These are phyloP conservation scores for Celastrina argiolus DNA, from an alignment of 2,888 invertebrate genomes.

Conservation along the genomic window DNA sequence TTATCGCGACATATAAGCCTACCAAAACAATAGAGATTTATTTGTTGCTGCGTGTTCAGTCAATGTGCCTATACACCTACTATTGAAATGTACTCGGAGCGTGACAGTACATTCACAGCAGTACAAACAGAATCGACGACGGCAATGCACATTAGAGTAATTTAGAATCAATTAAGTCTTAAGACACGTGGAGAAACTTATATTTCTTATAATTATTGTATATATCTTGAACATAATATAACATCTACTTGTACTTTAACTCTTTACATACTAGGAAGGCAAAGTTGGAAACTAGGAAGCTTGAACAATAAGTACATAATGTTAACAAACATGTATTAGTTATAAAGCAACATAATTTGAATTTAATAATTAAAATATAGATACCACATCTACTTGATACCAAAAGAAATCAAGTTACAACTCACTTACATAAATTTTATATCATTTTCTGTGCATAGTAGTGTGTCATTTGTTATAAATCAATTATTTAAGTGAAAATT, in stretches of 20 bases:
- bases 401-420: too few species aligned
- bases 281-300: background rate
- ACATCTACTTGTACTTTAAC: background rate
- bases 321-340: too few species aligned
- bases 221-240: background rate
- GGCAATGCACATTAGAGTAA: background rate
- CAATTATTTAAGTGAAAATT: too few species aligned
- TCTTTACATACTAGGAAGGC: background rate
- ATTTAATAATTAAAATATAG: too few species aligned
- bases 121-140: constrained; percentile 6
- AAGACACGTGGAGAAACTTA: background rate
- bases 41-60: too few species aligned
- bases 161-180: background rate
- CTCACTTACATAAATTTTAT: background rate
- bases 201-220: background rate
- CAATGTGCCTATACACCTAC: too few species aligned
- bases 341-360: too few species aligned
- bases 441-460: background rate
- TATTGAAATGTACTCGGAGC: background rate
- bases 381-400: too few species aligned
- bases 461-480: too few species aligned
- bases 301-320: background rate
- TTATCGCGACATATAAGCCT: too few species aligned
- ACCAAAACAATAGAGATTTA: too few species aligned
- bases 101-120: background rate